Evolutionary conservation across 2,888 invertebrate species (phyloP).

Genomic region (Eilema depressum): DNA sequence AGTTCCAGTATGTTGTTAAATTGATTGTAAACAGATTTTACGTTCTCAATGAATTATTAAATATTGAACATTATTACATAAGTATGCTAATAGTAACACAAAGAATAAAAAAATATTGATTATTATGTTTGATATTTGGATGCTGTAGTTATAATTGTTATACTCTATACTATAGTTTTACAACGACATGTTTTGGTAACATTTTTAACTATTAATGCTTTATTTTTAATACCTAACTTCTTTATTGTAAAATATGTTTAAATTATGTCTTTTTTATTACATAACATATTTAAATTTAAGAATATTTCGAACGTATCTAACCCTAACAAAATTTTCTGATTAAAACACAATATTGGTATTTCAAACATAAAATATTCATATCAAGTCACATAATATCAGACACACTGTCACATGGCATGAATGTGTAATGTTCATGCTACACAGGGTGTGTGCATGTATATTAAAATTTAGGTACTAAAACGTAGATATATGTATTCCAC

Average conservation of each 20-base stretch:
- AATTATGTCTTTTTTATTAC: neutral
- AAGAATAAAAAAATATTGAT: neutral
- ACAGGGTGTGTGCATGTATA: neutral
- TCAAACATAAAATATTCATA: neutral
- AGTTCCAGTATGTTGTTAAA: neutral
- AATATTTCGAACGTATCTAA: neutral
- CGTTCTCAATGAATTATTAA: neutral
- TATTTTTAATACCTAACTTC: neutral
- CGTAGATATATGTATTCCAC: neutral
- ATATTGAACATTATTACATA: too few species aligned
- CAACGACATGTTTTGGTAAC: neutral
- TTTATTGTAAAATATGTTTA: neutral
- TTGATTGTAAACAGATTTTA: neutral
- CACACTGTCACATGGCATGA: neutral
- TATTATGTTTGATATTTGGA: neutral
- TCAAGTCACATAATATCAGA: neutral
- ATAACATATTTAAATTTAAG: neutral
- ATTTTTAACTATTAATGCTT: neutral
- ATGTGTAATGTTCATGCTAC: neutral
- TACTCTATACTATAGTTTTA: neutral
- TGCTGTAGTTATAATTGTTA: too few species aligned
- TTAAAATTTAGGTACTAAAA: neutral
- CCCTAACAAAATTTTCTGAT: neutral
- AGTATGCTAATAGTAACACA: too few species aligned
- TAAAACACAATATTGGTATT: constrained; percentile 3